These are phyloP conservation scores for Astyanax mexicanus DNA, from an alignment of 2,797 vertebrate genomes.

Conservation along the genomic window DNA sequence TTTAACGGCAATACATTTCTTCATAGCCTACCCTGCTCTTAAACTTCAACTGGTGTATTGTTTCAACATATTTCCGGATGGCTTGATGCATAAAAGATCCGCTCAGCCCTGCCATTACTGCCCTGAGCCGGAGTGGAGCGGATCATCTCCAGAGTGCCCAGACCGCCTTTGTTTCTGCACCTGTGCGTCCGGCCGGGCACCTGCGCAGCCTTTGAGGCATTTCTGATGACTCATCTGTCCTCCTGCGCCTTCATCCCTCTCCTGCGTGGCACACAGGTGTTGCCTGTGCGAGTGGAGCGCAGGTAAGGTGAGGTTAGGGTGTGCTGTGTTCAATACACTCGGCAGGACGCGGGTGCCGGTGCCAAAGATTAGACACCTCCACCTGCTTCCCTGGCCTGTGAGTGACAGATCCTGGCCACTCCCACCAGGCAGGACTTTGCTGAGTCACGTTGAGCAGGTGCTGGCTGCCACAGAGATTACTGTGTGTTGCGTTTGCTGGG, in stretches of 20 bases:
- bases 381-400: slow-evolving; percentile 22
- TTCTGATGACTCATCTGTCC: slow-evolving; percentile 24
- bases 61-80: no score
- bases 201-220: slow-evolving; percentile 14
- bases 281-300: slow-evolving; percentile 34
- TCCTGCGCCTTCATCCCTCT: slow-evolving; percentile 23
- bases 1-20: no score
- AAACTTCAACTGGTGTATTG: no score
- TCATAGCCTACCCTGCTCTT: no score
- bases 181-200: slow-evolving; percentile 26
- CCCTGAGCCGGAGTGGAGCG: no score
- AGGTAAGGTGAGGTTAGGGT: slow-evolving; percentile 9
- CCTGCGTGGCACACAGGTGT: slow-evolving; percentile 17
- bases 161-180: neutral
- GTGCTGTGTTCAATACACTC: slow-evolving; percentile 14
- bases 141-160: neutral
- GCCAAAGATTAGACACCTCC: slow-evolving; percentile 32
- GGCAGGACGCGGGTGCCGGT: slow-evolving; percentile 29
- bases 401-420: slow-evolving; percentile 18
- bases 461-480: slow-evolving; percentile 39
- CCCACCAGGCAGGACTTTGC: neutral
- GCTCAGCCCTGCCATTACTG: neutral
- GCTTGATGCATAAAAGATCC: no score
- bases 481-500: no score
- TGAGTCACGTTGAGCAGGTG: slow-evolving; percentile 40